Base-by-base conservation (phyloP, 2,888 invertebrate species). In the Lucinisca nassula region DNA sequence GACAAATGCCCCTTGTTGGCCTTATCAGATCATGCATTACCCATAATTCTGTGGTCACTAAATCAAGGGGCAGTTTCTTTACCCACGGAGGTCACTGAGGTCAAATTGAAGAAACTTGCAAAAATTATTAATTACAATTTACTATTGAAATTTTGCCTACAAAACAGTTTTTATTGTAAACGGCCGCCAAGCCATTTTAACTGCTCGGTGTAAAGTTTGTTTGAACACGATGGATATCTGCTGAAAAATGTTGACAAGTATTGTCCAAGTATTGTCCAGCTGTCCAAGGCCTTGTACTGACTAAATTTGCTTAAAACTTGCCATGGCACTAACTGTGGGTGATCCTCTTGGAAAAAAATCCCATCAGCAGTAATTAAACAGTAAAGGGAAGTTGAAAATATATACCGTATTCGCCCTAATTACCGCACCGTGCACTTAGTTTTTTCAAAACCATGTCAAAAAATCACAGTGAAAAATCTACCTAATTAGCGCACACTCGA, bases 11-110 rank as follows among this genome's bases (percentile, higher is more conserved):
- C 67, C 58, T 58, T 58, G 58, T 58, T 27, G 27, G 58, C 27
- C 58, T 58, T 21, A 58, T 58, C 58, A 27, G 58, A 58, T 58
- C 58, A 12, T 27, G 58, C 58, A 58, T 67, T 45, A 51, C 72
- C 79, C 79, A 67, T 75, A 85, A 67, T 83, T 79, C 73, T 76
- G 55, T 80, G 74, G 58, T 45, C 80, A 76, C 83, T 49, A 87
- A 87, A 79, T 74, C 61, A 51, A 24, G 45, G 83, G 87, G 87
- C 82, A 61, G 87, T 72, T 67, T 45, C 72, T 37, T 58, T 72
- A 61, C 83, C 58, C 49, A 49, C 27, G 78, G 38, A 80, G 87
- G 81, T 80, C 80, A 77, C 27, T 24, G 27, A 58, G 58, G 58
- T 58, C 58, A 58, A 58, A 58, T 58, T 58, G 58, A 58, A 58